These are phyloP conservation scores for Staurois parvus DNA, from an alignment of 2,797 vertebrate species.

Conservation along the genomic window DNA sequence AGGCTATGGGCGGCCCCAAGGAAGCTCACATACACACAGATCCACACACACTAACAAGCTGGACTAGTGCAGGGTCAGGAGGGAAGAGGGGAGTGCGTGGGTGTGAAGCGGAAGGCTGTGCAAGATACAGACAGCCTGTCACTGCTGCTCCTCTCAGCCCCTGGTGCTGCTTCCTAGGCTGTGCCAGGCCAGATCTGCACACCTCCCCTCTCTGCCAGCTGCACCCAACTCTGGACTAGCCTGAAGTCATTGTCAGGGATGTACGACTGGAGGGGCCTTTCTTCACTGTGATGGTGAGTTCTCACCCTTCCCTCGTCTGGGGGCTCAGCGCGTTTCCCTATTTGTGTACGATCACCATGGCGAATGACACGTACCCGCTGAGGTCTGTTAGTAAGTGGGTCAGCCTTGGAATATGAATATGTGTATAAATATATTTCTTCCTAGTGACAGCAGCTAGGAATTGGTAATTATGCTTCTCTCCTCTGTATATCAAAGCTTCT, in stretches of 20 bases:
- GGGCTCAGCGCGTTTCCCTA: neutral
- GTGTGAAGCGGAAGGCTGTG: slow-evolving; percentile 84
- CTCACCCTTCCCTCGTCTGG: neutral
- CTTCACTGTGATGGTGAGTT: slow-evolving; percentile 63
- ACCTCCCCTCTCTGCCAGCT: slow-evolving; percentile 1
- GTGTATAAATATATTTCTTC: neutral
- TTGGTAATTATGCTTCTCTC: too few species aligned
- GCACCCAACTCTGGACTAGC: slow-evolving; percentile 50
- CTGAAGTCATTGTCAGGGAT: slow-evolving; percentile 50
- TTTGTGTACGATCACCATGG: neutral
- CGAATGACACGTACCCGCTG: neutral
- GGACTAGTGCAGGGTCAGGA: slow-evolving; percentile 78
- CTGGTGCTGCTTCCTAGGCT: slow-evolving; percentile 53
- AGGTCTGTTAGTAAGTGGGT: slow-evolving; percentile 12
- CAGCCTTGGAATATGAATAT: neutral
- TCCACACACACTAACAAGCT: slow-evolving; percentile 55
- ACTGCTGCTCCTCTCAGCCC: slow-evolving; percentile 70
- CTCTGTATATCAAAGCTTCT: neutral
- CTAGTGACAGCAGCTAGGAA: neutral
- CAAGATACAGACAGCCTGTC: slow-evolving; percentile 73
- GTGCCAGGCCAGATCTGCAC: slow-evolving; percentile 64
- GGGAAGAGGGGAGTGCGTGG: slow-evolving; percentile 80
- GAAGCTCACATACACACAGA: slow-evolving; percentile 60
- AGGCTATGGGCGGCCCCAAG: slow-evolving; percentile 68
- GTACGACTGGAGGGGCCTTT: slow-evolving; percentile 55